Percentiles rank a stretch among this genome's conserved stretches.
Conservation (phyloP, 1,140 invertebrate genomes). For the Aphelinus atriplicis region DNA sequence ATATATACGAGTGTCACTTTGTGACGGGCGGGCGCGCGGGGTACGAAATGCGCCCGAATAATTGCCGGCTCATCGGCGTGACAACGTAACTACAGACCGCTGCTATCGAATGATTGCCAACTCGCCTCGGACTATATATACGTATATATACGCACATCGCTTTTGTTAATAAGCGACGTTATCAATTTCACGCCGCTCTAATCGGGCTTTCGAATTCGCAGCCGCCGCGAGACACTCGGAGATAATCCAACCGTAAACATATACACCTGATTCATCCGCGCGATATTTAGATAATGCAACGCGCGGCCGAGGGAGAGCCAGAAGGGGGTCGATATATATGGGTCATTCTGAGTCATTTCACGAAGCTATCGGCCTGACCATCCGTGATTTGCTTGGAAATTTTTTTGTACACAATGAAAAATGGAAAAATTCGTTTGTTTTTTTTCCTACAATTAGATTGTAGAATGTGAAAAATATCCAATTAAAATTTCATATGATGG, state of each 20-base stretch:
- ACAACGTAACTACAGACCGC: conserved; percentile 29
- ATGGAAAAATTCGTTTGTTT: no score
- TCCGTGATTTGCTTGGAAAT: no score
- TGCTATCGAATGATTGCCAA: conserved; percentile 25
- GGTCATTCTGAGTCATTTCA: no score
- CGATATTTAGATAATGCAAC: conserved; percentile 22
- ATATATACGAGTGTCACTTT: neutral
- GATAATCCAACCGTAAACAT: conserved; percentile 6
- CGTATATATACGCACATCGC: conserved; percentile 14
- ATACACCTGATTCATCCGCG: conserved; percentile 4
- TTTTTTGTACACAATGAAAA: no score
- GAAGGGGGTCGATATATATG: neutral
- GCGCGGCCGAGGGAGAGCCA: neutral
- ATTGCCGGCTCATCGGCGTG: conserved; percentile 14
- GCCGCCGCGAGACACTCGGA: neutral
- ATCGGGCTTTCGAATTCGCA: no score
- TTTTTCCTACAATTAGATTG: no score
- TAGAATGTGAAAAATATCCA: no score
- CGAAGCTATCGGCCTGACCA: no score
- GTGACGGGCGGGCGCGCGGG: neutral
- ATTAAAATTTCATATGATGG: no score
- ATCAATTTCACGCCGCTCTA: conserved; percentile 37
- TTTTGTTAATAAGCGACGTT: conserved; percentile 41
- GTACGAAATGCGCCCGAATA: conserved; percentile 20
- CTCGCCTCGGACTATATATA: neutral